These are phyloP conservation scores for Nyctalus aviator DNA, from an alignment of 2,797 vertebrate species.

Conservation along the genomic window DNA sequence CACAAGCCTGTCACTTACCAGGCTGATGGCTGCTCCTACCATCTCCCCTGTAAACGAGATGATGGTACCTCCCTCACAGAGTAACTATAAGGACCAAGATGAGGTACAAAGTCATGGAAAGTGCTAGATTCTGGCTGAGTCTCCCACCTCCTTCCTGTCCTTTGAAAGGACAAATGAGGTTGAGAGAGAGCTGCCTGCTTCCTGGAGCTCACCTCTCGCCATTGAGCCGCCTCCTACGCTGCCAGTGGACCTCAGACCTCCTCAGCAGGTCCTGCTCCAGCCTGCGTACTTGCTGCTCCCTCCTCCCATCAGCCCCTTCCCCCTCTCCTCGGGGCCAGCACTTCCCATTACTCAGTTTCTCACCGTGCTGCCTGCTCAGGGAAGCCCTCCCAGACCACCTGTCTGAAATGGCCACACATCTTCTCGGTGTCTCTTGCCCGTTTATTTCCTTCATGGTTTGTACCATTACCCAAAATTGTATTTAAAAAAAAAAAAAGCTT, in stretches of 20 bases:
- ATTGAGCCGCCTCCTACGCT: neutral
- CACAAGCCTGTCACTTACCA: neutral
- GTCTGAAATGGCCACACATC: neutral
- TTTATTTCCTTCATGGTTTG: neutral
- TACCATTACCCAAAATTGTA: neutral
- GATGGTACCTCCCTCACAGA: neutral
- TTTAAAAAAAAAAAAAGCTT: neutral
- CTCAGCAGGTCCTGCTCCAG: neutral
- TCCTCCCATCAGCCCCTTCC: neutral
- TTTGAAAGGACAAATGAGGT: neutral
- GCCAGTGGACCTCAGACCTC: neutral
- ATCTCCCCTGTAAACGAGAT: neutral
- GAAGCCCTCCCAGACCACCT: neutral
- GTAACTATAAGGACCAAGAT: neutral
- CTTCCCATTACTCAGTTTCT: neutral
- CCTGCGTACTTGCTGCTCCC: neutral
- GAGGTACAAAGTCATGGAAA: neutral
- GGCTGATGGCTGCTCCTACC: neutral
- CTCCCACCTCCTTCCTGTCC: neutral
- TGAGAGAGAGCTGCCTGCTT: neutral
- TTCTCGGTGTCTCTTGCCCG: neutral
- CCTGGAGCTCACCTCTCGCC: neutral
- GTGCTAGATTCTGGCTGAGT: neutral
- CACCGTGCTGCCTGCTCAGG: neutral
- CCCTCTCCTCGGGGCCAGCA: neutral